Conservation (phyloP, 2,113 vertebrate species). For the Pimephales promelas region DNA sequence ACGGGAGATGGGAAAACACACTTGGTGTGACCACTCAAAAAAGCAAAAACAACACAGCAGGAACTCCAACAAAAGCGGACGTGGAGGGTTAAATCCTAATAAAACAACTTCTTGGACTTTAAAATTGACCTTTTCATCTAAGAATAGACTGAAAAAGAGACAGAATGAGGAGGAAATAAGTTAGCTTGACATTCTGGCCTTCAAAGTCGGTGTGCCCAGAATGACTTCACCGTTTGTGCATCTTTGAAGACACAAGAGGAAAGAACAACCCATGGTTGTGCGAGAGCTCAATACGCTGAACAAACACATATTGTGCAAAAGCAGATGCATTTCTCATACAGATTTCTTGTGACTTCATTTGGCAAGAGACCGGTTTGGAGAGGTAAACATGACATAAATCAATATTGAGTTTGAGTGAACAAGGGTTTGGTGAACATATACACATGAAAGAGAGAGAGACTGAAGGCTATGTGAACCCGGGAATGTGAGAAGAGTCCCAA, state of each 20-base stretch:
- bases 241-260: neutral
- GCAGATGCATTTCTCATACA: neutral
- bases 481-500: too few species aligned
- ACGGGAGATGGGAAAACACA: conserved; percentile 56
- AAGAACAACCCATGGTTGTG: conserved; percentile 9
- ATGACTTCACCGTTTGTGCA: conserved; percentile 12
- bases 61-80: conserved; percentile 21
- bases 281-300: neutral
- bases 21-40: conserved; percentile 49
- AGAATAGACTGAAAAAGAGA: neutral
- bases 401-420: neutral
- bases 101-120: conserved; percentile 8
- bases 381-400: neutral
- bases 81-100: neutral
- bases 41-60: conserved; percentile 52
- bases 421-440: neutral
- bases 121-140: neutral
- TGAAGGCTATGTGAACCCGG: too few species aligned
- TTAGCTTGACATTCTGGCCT: conserved; percentile 3
- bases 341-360: neutral
- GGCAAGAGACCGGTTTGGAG: neutral
- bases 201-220: neutral
- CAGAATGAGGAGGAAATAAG: neutral
- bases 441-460: too few species aligned
- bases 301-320: conserved; percentile 10